These are phyloP conservation scores for Periplaneta americana DNA, from an alignment of 1,140 invertebrate species.

Conservation along the genomic window DNA sequence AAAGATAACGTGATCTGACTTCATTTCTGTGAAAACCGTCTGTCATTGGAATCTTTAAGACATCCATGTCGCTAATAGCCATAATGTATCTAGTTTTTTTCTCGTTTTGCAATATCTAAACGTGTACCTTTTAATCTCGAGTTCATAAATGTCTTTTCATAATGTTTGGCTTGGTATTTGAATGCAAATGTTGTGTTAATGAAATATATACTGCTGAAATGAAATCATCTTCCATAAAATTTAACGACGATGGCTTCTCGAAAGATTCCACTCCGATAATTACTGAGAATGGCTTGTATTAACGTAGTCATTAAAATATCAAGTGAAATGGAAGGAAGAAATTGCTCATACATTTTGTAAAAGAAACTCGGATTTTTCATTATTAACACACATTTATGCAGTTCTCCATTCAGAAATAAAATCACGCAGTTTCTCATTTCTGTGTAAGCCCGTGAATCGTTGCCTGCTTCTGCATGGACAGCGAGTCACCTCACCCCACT, in stretches of 20 bases:
- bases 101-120: no score
- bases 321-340: not conserved
- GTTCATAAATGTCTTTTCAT: no score
- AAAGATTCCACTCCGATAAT: no score
- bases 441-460: not conserved
- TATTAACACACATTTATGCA: not conserved
- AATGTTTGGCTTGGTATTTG: no score
- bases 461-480: not conserved
- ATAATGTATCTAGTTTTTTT: no score
- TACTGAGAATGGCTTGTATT: not conserved
- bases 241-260: not conserved
- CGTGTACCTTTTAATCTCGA: no score
- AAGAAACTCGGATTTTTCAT: not conserved
- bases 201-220: no score
- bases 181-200: no score
- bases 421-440: not conserved
- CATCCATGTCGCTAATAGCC: no score
- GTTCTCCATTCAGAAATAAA: not conserved
- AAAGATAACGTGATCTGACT: no score
- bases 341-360: not conserved
- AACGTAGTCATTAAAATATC: not conserved
- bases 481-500: not conserved
- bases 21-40: no score
- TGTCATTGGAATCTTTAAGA: no score
- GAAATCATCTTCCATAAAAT: not conserved